Conservation (phyloP, 2,113 vertebrate genomes). For the Calonectris borealis region DNA sequence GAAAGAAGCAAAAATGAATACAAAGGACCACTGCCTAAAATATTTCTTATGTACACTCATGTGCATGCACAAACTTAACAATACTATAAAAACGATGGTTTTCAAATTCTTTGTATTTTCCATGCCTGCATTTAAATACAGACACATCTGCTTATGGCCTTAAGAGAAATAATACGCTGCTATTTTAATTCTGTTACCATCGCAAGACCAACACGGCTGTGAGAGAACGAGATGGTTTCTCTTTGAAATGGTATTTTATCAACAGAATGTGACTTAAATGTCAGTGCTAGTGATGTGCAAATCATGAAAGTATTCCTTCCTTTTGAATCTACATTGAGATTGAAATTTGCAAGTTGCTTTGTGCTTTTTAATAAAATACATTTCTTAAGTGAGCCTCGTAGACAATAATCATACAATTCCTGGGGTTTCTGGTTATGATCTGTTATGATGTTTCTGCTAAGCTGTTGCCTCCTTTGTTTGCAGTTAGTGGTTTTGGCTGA, state of each 20-base stretch:
- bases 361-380: neutral
- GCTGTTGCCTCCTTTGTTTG: neutral
- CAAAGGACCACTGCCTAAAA: neutral
- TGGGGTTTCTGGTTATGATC: neutral
- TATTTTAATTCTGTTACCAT: neutral
- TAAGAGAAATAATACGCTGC: neutral
- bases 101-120: neutral
- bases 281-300: neutral
- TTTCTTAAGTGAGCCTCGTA: neutral
- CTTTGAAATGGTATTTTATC: neutral
- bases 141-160: neutral
- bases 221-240: neutral
- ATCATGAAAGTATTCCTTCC: neutral
- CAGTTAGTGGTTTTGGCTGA: neutral
- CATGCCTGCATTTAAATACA: neutral
- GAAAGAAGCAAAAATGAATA: neutral
- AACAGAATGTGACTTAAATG: neutral
- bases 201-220: neutral
- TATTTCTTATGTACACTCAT: neutral
- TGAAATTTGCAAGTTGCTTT: neutral
- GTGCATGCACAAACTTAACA: neutral
- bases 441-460: neutral
- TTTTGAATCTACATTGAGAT: neutral
- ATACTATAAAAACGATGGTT: neutral
- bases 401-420: neutral